Conservation (phyloP, 2,113 vertebrate genomes). For the Salvelinus alpinus region DNA sequence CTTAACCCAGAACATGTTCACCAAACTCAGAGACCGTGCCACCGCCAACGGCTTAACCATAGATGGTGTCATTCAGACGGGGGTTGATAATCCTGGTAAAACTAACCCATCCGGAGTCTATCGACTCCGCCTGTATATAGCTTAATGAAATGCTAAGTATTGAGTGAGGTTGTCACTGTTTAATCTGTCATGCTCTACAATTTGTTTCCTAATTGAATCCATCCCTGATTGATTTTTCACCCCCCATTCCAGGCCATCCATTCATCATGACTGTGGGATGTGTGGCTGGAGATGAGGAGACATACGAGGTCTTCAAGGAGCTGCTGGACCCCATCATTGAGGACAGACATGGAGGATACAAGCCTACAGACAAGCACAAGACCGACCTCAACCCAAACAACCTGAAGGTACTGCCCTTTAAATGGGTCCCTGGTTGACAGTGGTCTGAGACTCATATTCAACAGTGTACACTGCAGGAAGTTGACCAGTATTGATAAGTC, state of each 20-base stretch:
- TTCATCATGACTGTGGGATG: constrained; percentile 96
- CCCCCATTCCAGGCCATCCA: constrained; percentile 81
- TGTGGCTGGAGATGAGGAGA: constrained; percentile 93
- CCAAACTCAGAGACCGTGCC: constrained; percentile 54
- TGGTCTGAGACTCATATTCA: not conserved
- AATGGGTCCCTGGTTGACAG: no score
- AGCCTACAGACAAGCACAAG: constrained; percentile 93
- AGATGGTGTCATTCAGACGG: constrained; percentile 80
- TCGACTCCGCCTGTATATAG: not conserved
- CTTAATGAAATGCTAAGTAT: not conserved
- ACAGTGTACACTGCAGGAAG: not conserved
- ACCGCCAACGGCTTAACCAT: constrained; percentile 78
- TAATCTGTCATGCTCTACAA: not conserved
- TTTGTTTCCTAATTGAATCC: not conserved
- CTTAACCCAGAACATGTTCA: constrained; percentile 76
- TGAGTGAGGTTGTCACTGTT: constrained; percentile 20
- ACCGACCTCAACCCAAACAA: constrained; percentile 86
- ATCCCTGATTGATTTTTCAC: not conserved
- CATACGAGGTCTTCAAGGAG: constrained; percentile 88
- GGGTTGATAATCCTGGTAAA: constrained; percentile 83
- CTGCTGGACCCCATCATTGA: constrained; percentile 93
- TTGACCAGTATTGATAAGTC: not conserved
- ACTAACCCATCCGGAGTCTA: constrained; percentile 12
- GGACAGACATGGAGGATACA: constrained; percentile 94
- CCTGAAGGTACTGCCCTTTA: constrained; percentile 80